phyloP scores from a whole-genome alignment of 2,113 vertebrate species.

The Microcebus tavaratra region DNA sequence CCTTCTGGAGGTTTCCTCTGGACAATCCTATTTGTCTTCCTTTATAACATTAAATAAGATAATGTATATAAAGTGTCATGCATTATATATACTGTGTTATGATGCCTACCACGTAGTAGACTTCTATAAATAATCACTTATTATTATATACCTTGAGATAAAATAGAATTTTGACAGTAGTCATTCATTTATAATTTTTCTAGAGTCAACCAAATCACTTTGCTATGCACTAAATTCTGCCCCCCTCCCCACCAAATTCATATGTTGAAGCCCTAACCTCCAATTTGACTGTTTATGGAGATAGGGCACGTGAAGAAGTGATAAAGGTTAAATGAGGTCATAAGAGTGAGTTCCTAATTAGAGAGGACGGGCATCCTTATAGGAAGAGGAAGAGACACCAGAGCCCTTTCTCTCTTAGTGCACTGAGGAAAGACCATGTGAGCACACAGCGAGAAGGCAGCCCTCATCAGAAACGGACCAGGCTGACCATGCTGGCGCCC shows the following conservation, averaged over 20 bases:
- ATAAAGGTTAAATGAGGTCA: not conserved
- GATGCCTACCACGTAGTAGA: not conserved
- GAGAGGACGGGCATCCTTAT: not conserved
- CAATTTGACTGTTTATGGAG: not conserved
- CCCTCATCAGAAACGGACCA: not conserved
- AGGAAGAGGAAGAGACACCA: not conserved
- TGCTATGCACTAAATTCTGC: not conserved
- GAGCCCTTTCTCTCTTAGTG: not conserved
- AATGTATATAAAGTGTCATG: fast-evolving
- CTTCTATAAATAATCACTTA: not conserved
- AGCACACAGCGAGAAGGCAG: not conserved
- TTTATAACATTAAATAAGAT: not conserved
- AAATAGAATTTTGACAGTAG: not conserved
- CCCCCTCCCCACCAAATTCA: no score
- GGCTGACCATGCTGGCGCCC: no score
- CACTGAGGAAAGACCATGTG: not conserved
- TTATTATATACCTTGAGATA: not conserved
- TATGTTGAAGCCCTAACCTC: not conserved
- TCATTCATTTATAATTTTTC: not conserved
- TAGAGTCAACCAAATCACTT: not conserved
- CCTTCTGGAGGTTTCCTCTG: not conserved
- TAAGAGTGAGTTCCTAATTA: no score
- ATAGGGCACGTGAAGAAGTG: no score
- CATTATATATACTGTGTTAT: not conserved
- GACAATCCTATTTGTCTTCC: not conserved